Evolutionary conservation across 2,888 invertebrate species (phyloP).

Genomic region (Napeogenes inachia): DNA sequence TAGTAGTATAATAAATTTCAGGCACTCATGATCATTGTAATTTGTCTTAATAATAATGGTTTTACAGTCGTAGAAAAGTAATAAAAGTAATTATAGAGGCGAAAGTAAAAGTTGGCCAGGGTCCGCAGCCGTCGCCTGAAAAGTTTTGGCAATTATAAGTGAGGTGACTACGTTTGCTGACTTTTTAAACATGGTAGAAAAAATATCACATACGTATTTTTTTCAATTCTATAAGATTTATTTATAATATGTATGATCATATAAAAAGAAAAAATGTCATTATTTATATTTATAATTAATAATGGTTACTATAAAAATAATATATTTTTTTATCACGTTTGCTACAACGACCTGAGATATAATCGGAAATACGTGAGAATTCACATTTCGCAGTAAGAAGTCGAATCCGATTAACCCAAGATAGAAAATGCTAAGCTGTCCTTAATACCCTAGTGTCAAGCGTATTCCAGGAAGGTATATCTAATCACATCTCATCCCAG

Average conservation of each 20-base stretch:
- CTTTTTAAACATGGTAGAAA: too few species aligned
- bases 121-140: conserved; percentile 55
- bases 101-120: conserved; percentile 66
- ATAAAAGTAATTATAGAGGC: conserved; percentile 66
- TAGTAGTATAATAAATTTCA: neutral
- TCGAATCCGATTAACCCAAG: conserved; percentile 23
- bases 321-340: neutral
- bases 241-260: too few species aligned
- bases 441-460: conserved; percentile 28
- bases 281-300: too few species aligned
- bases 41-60: conserved; percentile 40
- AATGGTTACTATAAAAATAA: too few species aligned
- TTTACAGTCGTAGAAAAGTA: conserved; percentile 51
- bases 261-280: too few species aligned
- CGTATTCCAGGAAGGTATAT: conserved; percentile 36
- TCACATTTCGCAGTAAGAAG: conserved; percentile 8
- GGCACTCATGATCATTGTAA: conserved; percentile 21
- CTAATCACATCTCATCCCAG: conserved; percentile 40
- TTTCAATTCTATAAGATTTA: too few species aligned
- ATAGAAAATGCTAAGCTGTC: conserved; percentile 28
- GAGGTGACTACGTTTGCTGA: conserved; percentile 45
- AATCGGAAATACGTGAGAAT: neutral
- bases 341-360: too few species aligned
- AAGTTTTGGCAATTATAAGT: conserved; percentile 64
- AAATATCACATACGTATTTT: too few species aligned